Base-by-base conservation (phyloP, 2,888 invertebrate genomes). In the Rotaria sp. region DNA sequence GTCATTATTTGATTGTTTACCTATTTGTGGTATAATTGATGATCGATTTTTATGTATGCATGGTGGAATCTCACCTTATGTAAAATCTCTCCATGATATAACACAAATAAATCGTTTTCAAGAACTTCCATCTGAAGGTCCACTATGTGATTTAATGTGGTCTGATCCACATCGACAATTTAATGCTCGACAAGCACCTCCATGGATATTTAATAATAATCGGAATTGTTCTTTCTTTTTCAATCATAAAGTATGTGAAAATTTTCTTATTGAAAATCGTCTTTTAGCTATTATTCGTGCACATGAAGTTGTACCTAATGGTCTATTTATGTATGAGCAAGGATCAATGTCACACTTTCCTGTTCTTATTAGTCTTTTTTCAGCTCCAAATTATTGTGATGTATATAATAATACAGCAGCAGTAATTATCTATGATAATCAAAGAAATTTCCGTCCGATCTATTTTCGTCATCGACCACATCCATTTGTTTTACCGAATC, bases 311-410 rank as follows among this genome's bases (percentile, higher is more conserved):
- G 84, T 75, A 75, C 84, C 67, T 21, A 84, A 84, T 50, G 86
- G 86, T 21, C 52, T 86, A 35, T 10, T 35, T 41, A 75, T 57
- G 26, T 75, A 55, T 30, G 35, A 75, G 15, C 74, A 52, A 5
- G 84, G 67, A 38, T 52, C 50, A 24, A n/a, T 84, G n/a, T 26
- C 84, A n/a, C 35, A 74, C 24, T 86, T 86, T 84, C 86, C 86
- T n/a, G 84, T 84, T 3, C 38, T 86, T 10, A 86, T 86, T 24
- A 86, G 41, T 24, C 21, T 86, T 26, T 86, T 86, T 80, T 85
- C 85, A 57, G 86, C 86, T 7, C 86, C 86, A 2, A 86, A 86
- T n/a, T 86, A 86, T 55, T 86, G 86, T 84, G 86, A 86, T 86
- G 86, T 86, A 1, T 86, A 86, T 75, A 41, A 85, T 52, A 86